Evolutionary conservation across 2,888 invertebrate species (phyloP).

Genomic region (Lepeophtheirus nordmannii): DNA sequence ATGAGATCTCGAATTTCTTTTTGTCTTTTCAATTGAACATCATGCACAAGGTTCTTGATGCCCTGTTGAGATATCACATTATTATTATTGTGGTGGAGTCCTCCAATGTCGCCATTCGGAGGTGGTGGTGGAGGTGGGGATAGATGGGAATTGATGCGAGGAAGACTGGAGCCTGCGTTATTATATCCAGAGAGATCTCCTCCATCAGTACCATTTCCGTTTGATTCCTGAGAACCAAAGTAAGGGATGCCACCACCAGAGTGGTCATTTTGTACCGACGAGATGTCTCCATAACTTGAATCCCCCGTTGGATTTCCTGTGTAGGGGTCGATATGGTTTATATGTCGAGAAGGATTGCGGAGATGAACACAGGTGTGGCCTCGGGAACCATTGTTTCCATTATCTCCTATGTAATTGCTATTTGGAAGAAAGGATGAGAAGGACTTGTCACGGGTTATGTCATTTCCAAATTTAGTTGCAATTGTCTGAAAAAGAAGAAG

Average conservation of each 20-base stretch:
- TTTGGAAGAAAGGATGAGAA: neutral
- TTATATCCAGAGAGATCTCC: neutral
- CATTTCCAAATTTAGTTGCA: neutral
- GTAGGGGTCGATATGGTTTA: neutral
- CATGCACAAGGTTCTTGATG: constrained; percentile 22
- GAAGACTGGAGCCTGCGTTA: neutral
- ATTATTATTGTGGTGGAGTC: neutral
- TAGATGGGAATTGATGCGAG: no score
- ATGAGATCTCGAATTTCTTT: constrained; percentile 24
- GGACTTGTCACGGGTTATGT: neutral
- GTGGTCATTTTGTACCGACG: no score
- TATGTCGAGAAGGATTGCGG: neutral
- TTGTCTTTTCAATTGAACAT: constrained; percentile 23
- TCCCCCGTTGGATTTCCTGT: no score
- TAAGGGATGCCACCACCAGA: no score
- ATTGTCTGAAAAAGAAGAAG: neutral
- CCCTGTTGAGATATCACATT: constrained; percentile 20
- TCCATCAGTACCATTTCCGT: neutral
- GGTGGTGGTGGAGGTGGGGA: constrained; percentile 10
- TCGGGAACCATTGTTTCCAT: neutral
- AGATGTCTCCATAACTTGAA: no score
- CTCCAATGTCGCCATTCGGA: neutral
- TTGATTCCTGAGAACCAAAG: neutral
- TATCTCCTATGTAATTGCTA: neutral
- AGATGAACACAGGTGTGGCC: neutral